phyloP scores from a whole-genome alignment of 2,888 invertebrate genomes.

The Polyommatus icarus region DNA sequence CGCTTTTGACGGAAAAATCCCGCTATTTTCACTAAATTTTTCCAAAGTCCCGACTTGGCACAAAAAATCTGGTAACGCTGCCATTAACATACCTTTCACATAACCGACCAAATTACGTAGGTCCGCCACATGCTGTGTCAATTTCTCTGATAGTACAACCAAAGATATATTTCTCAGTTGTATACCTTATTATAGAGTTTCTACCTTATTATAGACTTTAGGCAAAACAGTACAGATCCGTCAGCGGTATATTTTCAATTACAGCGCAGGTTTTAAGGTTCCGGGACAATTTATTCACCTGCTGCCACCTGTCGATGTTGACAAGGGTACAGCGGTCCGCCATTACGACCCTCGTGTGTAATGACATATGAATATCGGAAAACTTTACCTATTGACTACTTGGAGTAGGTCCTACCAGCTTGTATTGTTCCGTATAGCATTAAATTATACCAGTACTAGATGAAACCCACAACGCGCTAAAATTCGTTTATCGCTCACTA shows the following conservation, averaged over 20 bases:
- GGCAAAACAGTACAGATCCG: too few species aligned
- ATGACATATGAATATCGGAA: conserved; percentile 39
- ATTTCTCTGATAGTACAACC: too few species aligned
- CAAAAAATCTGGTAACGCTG: too few species aligned
- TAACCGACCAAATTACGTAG: too few species aligned
- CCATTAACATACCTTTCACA: too few species aligned
- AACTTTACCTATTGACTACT: neutral
- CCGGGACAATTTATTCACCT: conserved; percentile 47
- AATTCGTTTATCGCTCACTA: neutral
- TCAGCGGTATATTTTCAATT: conserved; percentile 40
- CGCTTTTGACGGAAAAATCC: too few species aligned
- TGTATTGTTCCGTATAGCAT: neutral
- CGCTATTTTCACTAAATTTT: too few species aligned
- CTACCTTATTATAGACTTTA: too few species aligned
- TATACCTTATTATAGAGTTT: too few species aligned
- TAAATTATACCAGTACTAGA: neutral
- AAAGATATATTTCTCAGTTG: too few species aligned
- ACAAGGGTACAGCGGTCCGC: conserved; percentile 49
- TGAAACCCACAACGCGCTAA: neutral
- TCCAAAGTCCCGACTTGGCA: too few species aligned
- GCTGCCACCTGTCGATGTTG: conserved; percentile 50
- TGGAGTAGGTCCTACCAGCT: neutral
- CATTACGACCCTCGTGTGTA: conserved; percentile 41
- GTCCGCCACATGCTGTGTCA: too few species aligned
- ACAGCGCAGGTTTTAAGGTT: conserved; percentile 38